Conservation (phyloP, 2,797 vertebrate genomes). For the Phoebastria nigripes region DNA sequence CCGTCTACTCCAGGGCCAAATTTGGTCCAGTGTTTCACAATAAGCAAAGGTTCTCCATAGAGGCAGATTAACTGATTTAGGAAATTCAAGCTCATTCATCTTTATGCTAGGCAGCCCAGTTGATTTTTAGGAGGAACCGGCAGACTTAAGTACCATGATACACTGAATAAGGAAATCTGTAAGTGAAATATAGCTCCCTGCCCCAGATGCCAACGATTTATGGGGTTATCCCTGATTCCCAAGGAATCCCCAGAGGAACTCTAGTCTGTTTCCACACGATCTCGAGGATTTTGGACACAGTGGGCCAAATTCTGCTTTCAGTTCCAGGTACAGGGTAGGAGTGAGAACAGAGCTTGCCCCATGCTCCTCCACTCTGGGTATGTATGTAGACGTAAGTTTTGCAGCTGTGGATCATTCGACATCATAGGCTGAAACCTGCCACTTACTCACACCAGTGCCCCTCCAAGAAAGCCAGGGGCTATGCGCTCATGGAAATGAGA, state of each 20-base stretch:
- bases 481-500: neutral
- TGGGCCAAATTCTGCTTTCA: conserved; percentile 1
- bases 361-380: neutral
- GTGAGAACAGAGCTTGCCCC: neutral
- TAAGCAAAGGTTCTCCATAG: neutral
- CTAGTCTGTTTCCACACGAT: neutral
- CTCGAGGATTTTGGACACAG: neutral
- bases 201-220: neutral
- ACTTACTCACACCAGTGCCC: neutral
- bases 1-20: neutral
- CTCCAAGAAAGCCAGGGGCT: conserved; percentile 34
- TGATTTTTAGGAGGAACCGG: neutral
- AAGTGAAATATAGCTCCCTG: conserved; percentile 15
- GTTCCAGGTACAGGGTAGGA: neutral
- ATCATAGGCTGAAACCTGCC: neutral
- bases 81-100: neutral
- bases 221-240: neutral
- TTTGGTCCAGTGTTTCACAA: conserved; percentile 45
- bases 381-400: neutral
- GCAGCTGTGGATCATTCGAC: neutral
- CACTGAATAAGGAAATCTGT: neutral
- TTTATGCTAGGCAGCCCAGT: neutral
- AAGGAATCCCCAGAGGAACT: neutral
- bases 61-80: neutral
- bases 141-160: neutral